These are phyloP conservation scores for Strigamia maritima DNA, from an alignment of 2,888 invertebrate species.

Conservation along the genomic window DNA sequence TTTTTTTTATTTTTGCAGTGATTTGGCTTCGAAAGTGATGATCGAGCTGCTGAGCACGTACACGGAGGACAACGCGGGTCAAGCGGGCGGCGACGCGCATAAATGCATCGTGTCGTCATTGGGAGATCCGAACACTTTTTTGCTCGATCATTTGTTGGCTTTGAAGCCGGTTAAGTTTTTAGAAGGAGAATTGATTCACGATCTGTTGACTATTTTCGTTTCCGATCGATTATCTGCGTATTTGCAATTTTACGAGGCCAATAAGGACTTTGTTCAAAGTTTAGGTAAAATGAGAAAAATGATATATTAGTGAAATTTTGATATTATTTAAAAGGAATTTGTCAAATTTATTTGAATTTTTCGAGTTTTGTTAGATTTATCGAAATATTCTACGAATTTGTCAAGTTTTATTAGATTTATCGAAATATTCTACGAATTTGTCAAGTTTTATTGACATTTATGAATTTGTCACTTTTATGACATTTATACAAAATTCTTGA, in stretches of 20 bases:
- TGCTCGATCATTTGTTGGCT: constrained; percentile 87
- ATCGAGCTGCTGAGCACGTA: constrained; percentile 93
- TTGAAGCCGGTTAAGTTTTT: constrained; percentile 92
- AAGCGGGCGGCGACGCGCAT: constrained; percentile 94
- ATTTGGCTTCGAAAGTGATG: constrained; percentile 93
- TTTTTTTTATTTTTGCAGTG: constrained; percentile 58
- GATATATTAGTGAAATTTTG: too few relatives aligned
- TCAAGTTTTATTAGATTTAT: too few relatives aligned
- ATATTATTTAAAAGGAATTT: too few relatives aligned
- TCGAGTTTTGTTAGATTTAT: background rate
- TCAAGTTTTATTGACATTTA: too few relatives aligned
- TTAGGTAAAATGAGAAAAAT: too few relatives aligned
- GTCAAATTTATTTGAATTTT: too few relatives aligned
- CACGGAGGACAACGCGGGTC: constrained; percentile 93
- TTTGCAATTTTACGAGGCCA: constrained; percentile 83
- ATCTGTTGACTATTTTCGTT: constrained; percentile 89
- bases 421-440: too few relatives aligned
- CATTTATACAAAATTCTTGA: too few relatives aligned
- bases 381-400: too few relatives aligned
- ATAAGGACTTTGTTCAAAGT: constrained; percentile 80
- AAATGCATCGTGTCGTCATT: constrained; percentile 90
- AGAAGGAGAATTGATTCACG: constrained; percentile 85
- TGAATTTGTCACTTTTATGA: too few relatives aligned
- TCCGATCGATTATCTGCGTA: constrained; percentile 91
- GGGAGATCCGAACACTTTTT: constrained; percentile 90